These are phyloP conservation scores for Sternotherus odoratus DNA, from an alignment of 2,797 vertebrate species.

Conservation along the genomic window DNA sequence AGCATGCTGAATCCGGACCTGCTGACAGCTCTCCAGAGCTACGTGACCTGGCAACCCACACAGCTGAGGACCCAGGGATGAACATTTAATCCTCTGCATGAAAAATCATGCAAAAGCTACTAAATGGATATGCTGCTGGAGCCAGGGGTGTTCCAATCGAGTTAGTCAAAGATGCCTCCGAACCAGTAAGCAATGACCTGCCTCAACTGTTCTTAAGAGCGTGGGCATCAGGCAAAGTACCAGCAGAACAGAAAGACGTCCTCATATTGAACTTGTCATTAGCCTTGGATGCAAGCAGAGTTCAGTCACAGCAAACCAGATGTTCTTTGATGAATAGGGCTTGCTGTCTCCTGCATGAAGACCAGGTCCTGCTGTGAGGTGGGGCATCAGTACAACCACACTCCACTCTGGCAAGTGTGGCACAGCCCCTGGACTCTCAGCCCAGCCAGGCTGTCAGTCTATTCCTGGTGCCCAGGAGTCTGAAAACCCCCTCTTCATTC, in stretches of 20 bases:
- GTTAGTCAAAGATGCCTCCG: not conserved
- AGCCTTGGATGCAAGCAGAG: not conserved
- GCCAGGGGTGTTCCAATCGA: not conserved
- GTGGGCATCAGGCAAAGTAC: not conserved
- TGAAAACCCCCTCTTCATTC: not conserved
- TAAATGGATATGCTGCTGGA: not conserved
- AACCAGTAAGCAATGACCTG: not conserved
- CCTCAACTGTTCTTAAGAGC: not conserved
- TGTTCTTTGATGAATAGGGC: not conserved
- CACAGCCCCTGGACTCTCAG: not conserved
- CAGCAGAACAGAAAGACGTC: not conserved
- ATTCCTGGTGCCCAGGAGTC: not conserved
- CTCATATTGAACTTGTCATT: not conserved
- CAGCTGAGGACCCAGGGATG: not conserved
- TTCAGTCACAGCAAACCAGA: not conserved
- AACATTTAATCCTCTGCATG: not conserved
- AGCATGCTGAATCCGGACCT: not conserved
- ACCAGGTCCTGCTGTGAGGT: not conserved
- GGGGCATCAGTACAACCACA: not conserved
- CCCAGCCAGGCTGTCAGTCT: not conserved
- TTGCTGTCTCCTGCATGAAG: not conserved
- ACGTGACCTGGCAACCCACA: not conserved
- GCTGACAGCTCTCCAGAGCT: not conserved
- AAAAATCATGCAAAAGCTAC: not conserved
- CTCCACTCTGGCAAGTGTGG: not conserved